A percentile compares a stretch with the other conserved stretches of the same genome.
These are phyloP conservation scores for Tetrapedia diversipes DNA, from an alignment of 2,888 invertebrate species.

Conservation along the genomic window DNA sequence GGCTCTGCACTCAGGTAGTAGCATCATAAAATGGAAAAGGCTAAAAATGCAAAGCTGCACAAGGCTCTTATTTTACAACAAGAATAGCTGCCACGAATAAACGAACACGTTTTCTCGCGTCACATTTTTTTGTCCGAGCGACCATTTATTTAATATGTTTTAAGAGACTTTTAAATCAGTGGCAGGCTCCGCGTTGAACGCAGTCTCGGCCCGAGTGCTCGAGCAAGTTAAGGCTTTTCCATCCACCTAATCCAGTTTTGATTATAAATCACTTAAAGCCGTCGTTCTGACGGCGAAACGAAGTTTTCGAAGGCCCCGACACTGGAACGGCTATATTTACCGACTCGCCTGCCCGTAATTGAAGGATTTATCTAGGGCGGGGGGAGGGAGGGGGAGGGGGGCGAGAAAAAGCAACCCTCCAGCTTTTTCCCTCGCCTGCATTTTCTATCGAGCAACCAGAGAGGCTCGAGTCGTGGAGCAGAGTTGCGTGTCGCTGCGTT, in stretches of 20 bases:
- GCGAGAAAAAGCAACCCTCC: too few species aligned
- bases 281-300: slow-evolving; percentile 67
- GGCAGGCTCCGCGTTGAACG: slow-evolving; percentile 44
- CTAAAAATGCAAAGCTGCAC: too few species aligned
- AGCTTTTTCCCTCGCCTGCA: not conserved
- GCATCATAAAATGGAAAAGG: too few species aligned
- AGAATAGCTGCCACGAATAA: not conserved
- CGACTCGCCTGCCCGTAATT: slow-evolving; percentile 61
- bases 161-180: slow-evolving; percentile 65
- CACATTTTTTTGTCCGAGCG: slow-evolving; percentile 48
- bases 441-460: not conserved
- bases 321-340: slow-evolving; percentile 57
- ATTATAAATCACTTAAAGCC: slow-evolving; percentile 72
- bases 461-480: not conserved
- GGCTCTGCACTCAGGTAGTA: too few species aligned
- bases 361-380: slow-evolving; percentile 65
- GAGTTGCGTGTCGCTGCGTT: slow-evolving; percentile 30
- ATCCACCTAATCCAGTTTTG: slow-evolving; percentile 70
- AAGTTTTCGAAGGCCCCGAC: slow-evolving; percentile 66
- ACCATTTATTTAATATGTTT: slow-evolving; percentile 55
- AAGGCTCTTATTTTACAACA: too few species aligned
- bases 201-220: slow-evolving; percentile 30
- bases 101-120: slow-evolving; percentile 13
- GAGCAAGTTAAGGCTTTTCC: slow-evolving; percentile 69
- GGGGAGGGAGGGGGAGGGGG: not conserved